Evolutionary conservation across 2,113 vertebrate species (phyloP), one percentile per base, ranked within the genome.

Genomic region (Tor tambroides): DNA sequence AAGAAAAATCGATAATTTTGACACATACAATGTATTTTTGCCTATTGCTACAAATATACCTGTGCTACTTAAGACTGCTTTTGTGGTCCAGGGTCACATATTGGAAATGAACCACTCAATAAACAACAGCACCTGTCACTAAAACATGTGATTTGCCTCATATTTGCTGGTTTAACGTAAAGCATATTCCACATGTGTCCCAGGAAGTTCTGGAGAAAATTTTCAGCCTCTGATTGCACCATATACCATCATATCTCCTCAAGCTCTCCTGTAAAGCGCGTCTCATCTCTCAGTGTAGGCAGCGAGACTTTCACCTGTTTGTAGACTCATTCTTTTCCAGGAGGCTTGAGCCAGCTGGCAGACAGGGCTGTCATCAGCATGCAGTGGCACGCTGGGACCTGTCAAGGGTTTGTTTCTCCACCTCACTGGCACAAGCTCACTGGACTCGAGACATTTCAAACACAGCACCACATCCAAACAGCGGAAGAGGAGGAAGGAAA

Each of bases 301-400:
- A 49, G 26, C 17, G 71, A 87, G 49, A 67, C 61, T 83, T 87
- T 85, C 88, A 83, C 83, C 86, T 89, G 88, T 84, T 89, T 84
- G 88, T 69, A 59, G 77, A 84, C 80, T 80, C 41, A 75, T 63
- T 87, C 76, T 85, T 83, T 65, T 69, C 71, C 41, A 43, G 41
- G 41, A 43, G 11, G 41, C 41, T 43, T 43, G 1, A 43, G 41
- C 41, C n/a, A 76, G 65, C 87, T 83, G 49, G 82, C 67, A 78
- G 84, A 75, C 49, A 41, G 19, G 79, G 77, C 67, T 84, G 82
- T 88, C 78, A 85, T 87, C 88, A 87, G 84, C 79, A 88, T 85
- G 89, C 41, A 51, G 65, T 72, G 56, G 81, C 79, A 88, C 63
- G 49, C 83, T 78, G 46, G 71, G 77, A 88, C 76, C 87, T 83